These are phyloP conservation scores for Melanotaenia pygmaea DNA, from an alignment of 2,797 vertebrate species.

Conservation along the genomic window DNA sequence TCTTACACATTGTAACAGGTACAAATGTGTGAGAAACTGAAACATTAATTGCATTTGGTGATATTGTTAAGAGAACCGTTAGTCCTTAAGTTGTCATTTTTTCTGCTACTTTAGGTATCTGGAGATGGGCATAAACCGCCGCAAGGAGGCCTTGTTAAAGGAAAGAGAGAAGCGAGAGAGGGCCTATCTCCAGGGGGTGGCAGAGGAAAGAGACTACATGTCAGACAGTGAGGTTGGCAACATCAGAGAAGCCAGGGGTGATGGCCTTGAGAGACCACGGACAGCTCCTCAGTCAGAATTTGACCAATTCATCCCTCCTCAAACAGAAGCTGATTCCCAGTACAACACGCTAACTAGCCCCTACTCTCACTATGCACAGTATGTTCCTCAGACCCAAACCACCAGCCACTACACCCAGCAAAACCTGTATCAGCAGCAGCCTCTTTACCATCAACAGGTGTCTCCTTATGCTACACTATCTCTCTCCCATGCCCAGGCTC, in stretches of 20 bases:
- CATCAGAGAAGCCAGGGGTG: slow-evolving; percentile 90
- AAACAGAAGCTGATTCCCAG: slow-evolving; percentile 93
- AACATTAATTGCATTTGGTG: slow-evolving; percentile 47
- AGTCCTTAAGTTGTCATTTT: slow-evolving; percentile 4
- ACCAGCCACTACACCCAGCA: slow-evolving; percentile 93
- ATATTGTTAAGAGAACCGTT: slow-evolving; percentile 13
- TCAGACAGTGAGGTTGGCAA: slow-evolving; percentile 98
- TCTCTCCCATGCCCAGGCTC: slow-evolving; percentile 86
- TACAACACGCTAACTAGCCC: slow-evolving; percentile 93
- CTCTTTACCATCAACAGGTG: slow-evolving; percentile 93
- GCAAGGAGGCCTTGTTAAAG: slow-evolving; percentile 96
- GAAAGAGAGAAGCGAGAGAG: slow-evolving; percentile 98
- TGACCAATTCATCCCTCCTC: slow-evolving; percentile 94
- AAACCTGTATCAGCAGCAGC: slow-evolving; percentile 91
- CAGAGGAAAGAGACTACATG: slow-evolving; percentile 99
- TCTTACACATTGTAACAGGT: slow-evolving; percentile 81
- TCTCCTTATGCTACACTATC: slow-evolving; percentile 93
- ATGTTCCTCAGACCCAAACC: slow-evolving; percentile 92
- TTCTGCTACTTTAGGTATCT: slow-evolving; percentile 85
- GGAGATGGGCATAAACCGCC: slow-evolving; percentile 99
- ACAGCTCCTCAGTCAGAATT: slow-evolving; percentile 97
- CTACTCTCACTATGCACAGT: slow-evolving; percentile 93
- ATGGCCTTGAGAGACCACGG: slow-evolving; percentile 92
- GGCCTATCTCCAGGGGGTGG: slow-evolving; percentile 98
- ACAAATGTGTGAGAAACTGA: slow-evolving; percentile 74